These are phyloP conservation scores for Drosophila oshimai DNA, from an alignment of 1,140 invertebrate species.

Conservation along the genomic window DNA sequence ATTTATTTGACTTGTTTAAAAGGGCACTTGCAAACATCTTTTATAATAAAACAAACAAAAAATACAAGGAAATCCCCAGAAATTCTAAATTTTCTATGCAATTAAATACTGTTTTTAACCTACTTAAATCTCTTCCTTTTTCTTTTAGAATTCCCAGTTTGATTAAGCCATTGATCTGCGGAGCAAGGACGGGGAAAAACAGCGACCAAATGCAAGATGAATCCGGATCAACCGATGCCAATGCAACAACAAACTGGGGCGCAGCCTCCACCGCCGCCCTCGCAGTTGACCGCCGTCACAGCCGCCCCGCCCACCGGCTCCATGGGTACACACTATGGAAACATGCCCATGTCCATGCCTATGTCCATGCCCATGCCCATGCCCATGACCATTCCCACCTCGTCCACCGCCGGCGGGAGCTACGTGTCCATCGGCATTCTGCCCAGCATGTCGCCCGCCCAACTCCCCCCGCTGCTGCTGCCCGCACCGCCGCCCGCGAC, in stretches of 20 bases:
- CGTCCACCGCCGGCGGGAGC: slow-evolving; percentile 53
- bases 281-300: slow-evolving; percentile 35
- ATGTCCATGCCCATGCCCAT: too few relatives aligned
- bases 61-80: too few relatives aligned
- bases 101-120: too few relatives aligned
- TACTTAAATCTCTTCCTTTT: too few relatives aligned
- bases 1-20: too few relatives aligned
- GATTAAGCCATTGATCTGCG: slow-evolving; percentile 3
- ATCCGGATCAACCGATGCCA: slow-evolving; percentile 61
- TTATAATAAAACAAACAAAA: too few relatives aligned
- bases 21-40: too few relatives aligned
- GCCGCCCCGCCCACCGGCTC: slow-evolving; percentile 23
- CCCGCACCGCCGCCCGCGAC: slow-evolving; percentile 36
- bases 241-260: slow-evolving; percentile 64
- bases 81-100: too few relatives aligned
- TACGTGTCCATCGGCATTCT: slow-evolving; percentile 66
- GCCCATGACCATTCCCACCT: background rate
- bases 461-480: slow-evolving; percentile 42
- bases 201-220: slow-evolving; percentile 71
- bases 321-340: too few relatives aligned
- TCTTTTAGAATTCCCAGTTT: background rate
- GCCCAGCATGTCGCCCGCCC: slow-evolving; percentile 43
- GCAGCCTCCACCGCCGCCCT: slow-evolving; percentile 53
- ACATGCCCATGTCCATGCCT: too few relatives aligned
- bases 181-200: slow-evolving; percentile 10